Percentiles rank a stretch among this genome's conserved stretches.
These are phyloP conservation scores for Neoarius graeffei DNA, from an alignment of 2,113 vertebrate species.

Conservation along the genomic window DNA sequence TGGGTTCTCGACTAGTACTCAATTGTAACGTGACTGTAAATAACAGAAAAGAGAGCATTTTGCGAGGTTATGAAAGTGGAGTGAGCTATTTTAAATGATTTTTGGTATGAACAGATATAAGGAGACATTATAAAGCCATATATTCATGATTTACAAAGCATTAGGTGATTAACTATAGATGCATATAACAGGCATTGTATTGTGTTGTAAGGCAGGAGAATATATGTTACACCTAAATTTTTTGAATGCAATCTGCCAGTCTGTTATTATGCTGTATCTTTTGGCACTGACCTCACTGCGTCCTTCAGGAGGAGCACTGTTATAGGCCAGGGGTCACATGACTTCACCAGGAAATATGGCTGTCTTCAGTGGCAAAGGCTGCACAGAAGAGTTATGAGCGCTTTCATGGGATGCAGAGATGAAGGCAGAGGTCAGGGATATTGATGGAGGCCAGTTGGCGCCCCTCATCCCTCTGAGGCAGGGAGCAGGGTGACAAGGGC, in stretches of 20 bases:
- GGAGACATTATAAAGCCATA: neutral
- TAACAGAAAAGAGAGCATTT: neutral
- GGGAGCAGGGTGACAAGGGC: slow-evolving; percentile 36
- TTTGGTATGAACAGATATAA: neutral
- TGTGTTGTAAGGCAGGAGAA: neutral
- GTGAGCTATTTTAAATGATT: neutral
- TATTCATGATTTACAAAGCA: neutral
- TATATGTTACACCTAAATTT: slow-evolving; percentile 4
- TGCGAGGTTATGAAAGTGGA: neutral
- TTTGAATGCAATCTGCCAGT: neutral
- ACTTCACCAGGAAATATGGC: slow-evolving; percentile 50
- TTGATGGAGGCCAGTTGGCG: slow-evolving; percentile 39
- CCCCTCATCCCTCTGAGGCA: slow-evolving; percentile 40
- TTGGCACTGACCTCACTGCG: slow-evolving; percentile 37
- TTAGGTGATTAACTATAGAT: neutral
- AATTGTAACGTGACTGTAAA: neutral
- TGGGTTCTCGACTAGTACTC: neutral
- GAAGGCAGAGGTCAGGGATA: slow-evolving; percentile 50
- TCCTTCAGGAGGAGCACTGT: slow-evolving; percentile 44
- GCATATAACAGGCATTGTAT: neutral
- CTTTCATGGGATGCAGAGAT: slow-evolving; percentile 42
- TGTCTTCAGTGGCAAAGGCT: slow-evolving; percentile 40
- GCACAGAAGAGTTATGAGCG: slow-evolving; percentile 44
- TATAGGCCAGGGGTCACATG: slow-evolving; percentile 42
- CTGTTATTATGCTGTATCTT: slow-evolving; percentile 9